Base-by-base conservation (phyloP, 1,140 invertebrate species). In the Akabosia matsudoensis region DNA sequence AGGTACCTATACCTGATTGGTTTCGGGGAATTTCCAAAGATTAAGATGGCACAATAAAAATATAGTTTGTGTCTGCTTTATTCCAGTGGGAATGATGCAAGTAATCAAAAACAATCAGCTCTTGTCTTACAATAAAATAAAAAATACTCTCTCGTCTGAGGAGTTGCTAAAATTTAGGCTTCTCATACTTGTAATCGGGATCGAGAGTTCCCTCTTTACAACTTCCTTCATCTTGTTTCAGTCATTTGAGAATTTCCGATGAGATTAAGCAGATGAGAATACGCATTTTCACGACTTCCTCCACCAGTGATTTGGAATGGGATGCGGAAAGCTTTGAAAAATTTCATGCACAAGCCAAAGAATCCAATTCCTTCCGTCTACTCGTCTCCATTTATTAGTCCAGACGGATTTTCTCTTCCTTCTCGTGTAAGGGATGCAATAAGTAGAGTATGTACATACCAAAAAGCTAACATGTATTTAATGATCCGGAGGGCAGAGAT, bases 261-360 rank as follows among this genome's bases (percentile, higher is more conserved):
- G 54, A 56, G n/a, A 56, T 56, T 56, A 56, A 56, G 24, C 54
- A 56, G 54, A 56, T n/a, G 54, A 56, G 54, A 22, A 56, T 56
- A 22, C 54, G 54, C 37, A 18, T 45, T 45, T 45, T 45, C 18
- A 18, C 18, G 7, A 45, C 37, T 45, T 45, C 37, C 37, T 45
- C 37, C 37, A 45, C 18, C 18, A 45, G 37, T 18, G 7, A 45
- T 56, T 22, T 56, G 54, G 54, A 56, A 56, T 24, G 54, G 24
- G 54, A 56, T 56, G 54, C 14, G 54, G 54, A 56, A 56, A 56
- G n/a, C n/a, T n/a, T 56, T 56, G 14, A 56, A 22, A 56, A 56
- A 56, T 56, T 22, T 56, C 54, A n/a, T 56, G n/a, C n/a, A n/a
- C 10, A 56, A 56, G 22, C 13, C 14, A 56, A 56, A 56, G 18